Base-by-base conservation (phyloP, 2,113 vertebrate genomes). In the Suncus etruscus region DNA sequence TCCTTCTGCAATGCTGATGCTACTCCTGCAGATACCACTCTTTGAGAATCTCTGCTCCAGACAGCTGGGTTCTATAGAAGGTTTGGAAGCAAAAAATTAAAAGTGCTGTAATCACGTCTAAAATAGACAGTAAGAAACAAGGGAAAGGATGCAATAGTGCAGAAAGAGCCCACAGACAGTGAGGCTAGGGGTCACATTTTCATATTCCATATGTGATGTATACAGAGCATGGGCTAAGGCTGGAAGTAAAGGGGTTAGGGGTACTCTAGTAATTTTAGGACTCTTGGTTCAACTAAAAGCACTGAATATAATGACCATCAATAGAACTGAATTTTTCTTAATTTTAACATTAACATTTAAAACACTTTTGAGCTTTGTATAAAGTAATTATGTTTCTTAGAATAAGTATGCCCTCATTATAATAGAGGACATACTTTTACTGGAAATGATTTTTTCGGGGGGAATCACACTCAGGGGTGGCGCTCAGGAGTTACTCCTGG, bases 311-410 rank as follows among this genome's bases (percentile, higher is more conserved):
- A n/a, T 58, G 29, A 45, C 6, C 6, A 22, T 87, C 63, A 70
- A 69, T 83, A 54, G 9, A 12, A 68, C 39, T 86, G 12, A 54
- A 68, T 75, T 61, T 22, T 45, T 63, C 63, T 82, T 87, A 66
- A 66, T 58, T 15, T 48, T 11, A 82, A 10, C 83, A 61, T 92
- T 75, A 77, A 31, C 24, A 92, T 90, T 86, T 76, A 58, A 91
- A 66, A 65, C 83, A 39, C 24, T 74, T 45, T 51, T 91, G 24
- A 83, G 76, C 83, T 54, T 91, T n/a, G 73, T 12, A 29, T 61
- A 27, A 20, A 75, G 91, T 77, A 45, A 48, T n/a, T 27, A 10
- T 24, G 18, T 77, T 54, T 47, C 70, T 68, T 80, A 86, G 22
- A 73, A 6, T 50, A 79, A 31, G 6, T 87, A 32, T 83, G 3